A percentile compares a stretch with the other conserved stretches of the same genome.
phyloP scores from a whole-genome alignment of 2,797 vertebrate genomes.

The Coluber constrictor region DNA sequence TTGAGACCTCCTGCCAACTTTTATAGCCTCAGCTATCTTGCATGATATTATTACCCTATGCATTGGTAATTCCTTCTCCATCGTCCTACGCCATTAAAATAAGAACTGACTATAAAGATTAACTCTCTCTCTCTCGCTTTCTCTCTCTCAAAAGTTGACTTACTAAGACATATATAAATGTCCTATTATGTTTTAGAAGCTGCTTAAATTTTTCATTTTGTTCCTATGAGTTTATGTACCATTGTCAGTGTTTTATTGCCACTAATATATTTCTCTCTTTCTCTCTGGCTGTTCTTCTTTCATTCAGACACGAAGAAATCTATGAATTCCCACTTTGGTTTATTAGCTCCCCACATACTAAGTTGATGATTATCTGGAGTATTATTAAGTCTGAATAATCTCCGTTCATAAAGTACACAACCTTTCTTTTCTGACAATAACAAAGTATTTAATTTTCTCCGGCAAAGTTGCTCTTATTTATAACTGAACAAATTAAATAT shows the following conservation, averaged over 20 bases:
- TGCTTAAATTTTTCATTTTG: neutral
- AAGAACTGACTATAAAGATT: neutral
- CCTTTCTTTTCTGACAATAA: slow-evolving; percentile 6
- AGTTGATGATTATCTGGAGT: slow-evolving; percentile 2
- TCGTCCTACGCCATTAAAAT: neutral
- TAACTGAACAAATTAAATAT: slow-evolving; percentile 22
- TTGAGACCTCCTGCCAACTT: neutral
- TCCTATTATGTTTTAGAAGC: neutral
- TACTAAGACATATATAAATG: neutral
- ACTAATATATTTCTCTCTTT: neutral
- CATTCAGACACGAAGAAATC: neutral
- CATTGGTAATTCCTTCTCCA: neutral
- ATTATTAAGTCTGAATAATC: slow-evolving; percentile 13
- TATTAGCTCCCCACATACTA: slow-evolving; percentile 1
- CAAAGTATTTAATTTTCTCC: slow-evolving; percentile 23
- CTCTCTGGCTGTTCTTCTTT: neutral
- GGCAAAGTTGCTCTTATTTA: slow-evolving; percentile 16
- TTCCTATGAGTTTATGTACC: neutral
- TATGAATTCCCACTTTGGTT: neutral
- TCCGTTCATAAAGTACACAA: neutral
- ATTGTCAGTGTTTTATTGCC: neutral
- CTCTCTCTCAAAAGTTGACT: neutral
- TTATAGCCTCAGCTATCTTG: neutral
- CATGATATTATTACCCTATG: too few relatives aligned
- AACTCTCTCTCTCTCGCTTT: neutral